These are phyloP conservation scores for Champsocephalus gunnari DNA, from an alignment of 2,797 vertebrate species.

Conservation along the genomic window DNA sequence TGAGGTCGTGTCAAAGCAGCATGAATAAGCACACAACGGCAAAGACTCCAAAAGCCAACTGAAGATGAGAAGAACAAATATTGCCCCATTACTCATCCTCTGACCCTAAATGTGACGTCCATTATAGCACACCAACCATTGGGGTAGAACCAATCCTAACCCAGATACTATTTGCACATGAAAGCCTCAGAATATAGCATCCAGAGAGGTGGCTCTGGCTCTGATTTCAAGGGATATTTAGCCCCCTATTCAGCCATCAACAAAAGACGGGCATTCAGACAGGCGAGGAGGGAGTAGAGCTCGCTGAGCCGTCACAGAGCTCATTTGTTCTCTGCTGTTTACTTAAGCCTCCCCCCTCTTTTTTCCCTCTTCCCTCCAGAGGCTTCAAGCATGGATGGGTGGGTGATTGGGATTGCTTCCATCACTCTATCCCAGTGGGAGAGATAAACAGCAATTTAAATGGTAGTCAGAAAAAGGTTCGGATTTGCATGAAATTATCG, in stretches of 20 bases:
- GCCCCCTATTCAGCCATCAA: conserved; percentile 86
- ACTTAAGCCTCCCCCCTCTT: conserved; percentile 83
- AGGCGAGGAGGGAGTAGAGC: conserved; percentile 75
- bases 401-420: conserved; percentile 75
- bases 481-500: conserved; percentile 82
- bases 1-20: conserved; percentile 60
- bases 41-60: conserved; percentile 59
- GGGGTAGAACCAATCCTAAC: conserved; percentile 78
- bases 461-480: conserved; percentile 69
- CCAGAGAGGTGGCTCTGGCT: conserved; percentile 79
- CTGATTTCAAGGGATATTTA: conserved; percentile 88
- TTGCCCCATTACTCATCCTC: conserved; percentile 83
- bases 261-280: conserved; percentile 85
- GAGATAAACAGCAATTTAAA: conserved; percentile 75
- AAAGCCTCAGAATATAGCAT: conserved; percentile 84
- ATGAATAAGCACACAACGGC: conserved; percentile 56
- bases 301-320: conserved; percentile 83
- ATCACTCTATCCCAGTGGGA: conserved; percentile 66
- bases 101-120: conserved; percentile 79
- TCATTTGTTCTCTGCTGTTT: conserved; percentile 89
- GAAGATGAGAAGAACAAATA: conserved; percentile 77
- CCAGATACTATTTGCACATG: conserved; percentile 86
- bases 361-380: conserved; percentile 71
- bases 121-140: conserved; percentile 70
- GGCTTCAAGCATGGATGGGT: conserved; percentile 81